Percentiles rank a stretch among this genome's conserved stretches.
Conservation (phyloP, 2,888 invertebrate species). For the Epistrophe eligans region DNA sequence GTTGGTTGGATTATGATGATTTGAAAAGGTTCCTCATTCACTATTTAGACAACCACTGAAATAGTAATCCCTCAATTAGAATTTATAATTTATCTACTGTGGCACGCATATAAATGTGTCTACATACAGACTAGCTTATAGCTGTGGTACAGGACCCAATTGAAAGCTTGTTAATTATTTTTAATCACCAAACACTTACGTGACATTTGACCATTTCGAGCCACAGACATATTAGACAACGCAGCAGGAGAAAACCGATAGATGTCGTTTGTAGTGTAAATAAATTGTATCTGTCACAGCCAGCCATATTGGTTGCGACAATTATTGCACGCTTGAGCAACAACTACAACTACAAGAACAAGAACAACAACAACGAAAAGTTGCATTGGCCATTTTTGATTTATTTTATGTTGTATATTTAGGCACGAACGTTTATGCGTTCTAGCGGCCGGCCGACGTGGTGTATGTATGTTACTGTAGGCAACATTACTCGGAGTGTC, state of each 20-base stretch:
- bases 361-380: conserved; percentile 16
- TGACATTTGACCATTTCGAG: conserved; percentile 67
- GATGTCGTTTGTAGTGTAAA: conserved; percentile 71
- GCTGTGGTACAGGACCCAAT: conserved; percentile 25
- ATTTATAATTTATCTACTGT: conserved; percentile 60
- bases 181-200: conserved; percentile 70
- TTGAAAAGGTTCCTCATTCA: conserved; percentile 21
- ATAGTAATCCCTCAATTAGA: conserved; percentile 48
- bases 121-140: background rate
- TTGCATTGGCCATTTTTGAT: conserved; percentile 65
- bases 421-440: conserved; percentile 45
- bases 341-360: conserved; percentile 31
- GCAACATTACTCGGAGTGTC: conserved; percentile 51
- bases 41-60: background rate
- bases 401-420: conserved; percentile 57
- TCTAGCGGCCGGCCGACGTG: conserved; percentile 11
- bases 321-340: conserved; percentile 56
- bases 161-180: conserved; percentile 73
- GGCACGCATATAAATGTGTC: conserved; percentile 60
- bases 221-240: conserved; percentile 17
- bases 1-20: background rate
- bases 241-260: conserved; percentile 52
- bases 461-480: conserved; percentile 14
- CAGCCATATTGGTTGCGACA: conserved; percentile 51
- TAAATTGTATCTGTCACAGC: conserved; percentile 70